Conservation (phyloP, 2,888 invertebrate genomes). For the Pollenia angustigena region DNA sequence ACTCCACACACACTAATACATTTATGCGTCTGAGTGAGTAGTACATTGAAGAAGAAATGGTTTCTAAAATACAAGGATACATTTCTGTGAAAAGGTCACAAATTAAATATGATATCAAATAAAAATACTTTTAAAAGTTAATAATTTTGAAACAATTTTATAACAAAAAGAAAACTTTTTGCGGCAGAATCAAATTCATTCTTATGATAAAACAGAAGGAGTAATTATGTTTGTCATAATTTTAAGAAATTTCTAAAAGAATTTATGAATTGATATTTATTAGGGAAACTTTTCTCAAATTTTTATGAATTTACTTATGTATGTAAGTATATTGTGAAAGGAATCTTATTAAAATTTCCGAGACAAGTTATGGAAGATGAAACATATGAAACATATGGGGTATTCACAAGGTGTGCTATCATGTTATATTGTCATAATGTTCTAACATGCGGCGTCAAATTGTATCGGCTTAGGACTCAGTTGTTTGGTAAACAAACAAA, state of each 20-base stretch:
- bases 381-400: too few species aligned
- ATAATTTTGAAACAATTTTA: slow-evolving; percentile 12
- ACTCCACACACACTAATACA: background rate
- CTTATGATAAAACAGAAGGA: background rate
- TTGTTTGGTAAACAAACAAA: too few species aligned
- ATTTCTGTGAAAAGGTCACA: slow-evolving; percentile 29
- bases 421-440: too few species aligned
- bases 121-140: slow-evolving; percentile 25
- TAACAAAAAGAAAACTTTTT: background rate
- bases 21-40: background rate
- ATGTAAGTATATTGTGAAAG: too few species aligned
- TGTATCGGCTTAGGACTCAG: too few species aligned
- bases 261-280: background rate
- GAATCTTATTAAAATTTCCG: too few species aligned
- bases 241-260: background rate
- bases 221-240: background rate
- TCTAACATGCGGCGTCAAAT: too few species aligned
- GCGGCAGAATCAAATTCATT: slow-evolving; percentile 4
- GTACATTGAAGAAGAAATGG: background rate
- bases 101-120: slow-evolving; percentile 43
- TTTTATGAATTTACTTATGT: background rate
- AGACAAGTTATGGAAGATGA: too few species aligned
- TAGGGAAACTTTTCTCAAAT: too few species aligned
- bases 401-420: too few species aligned
- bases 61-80: background rate